These are phyloP conservation scores for Orycteropus afer DNA, from an alignment of 2,113 vertebrate genomes.

Conservation along the genomic window DNA sequence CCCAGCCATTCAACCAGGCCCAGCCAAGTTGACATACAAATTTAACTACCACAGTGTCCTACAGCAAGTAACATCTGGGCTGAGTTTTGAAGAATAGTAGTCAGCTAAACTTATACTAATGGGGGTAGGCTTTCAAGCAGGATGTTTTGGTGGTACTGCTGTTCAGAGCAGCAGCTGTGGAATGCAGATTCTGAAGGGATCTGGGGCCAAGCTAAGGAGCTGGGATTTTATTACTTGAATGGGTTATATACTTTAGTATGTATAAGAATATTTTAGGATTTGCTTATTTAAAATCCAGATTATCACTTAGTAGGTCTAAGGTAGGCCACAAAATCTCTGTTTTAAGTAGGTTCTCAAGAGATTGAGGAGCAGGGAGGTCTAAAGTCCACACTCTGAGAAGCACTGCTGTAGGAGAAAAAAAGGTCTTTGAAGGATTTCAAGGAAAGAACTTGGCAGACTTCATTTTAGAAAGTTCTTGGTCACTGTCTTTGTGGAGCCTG, in stretches of 20 bases:
- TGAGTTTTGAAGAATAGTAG: background rate
- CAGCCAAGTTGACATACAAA: no score
- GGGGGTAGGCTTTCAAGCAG: background rate
- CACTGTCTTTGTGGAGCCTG: background rate
- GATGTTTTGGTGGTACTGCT: background rate
- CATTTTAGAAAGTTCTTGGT: background rate
- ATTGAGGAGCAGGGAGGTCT: background rate
- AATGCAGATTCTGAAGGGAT: background rate
- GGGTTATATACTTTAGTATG: background rate
- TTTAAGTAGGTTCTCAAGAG: background rate
- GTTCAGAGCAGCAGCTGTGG: background rate
- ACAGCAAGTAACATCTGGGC: background rate
- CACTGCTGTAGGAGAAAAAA: background rate
- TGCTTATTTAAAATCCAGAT: background rate
- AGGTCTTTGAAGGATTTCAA: conserved; percentile 5
- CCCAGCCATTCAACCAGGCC: no score
- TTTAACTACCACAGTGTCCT: no score
- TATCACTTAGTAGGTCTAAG: background rate
- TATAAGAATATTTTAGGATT: background rate
- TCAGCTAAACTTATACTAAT: background rate
- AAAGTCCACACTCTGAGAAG: background rate
- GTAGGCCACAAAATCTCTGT: background rate
- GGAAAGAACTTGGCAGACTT: background rate
- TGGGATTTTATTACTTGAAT: background rate
- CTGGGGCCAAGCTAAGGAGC: background rate